A percentile compares a stretch with the other conserved stretches of the same genome.
Conservation (phyloP, 2,797 vertebrate species). For the Fistularia commersonii region DNA sequence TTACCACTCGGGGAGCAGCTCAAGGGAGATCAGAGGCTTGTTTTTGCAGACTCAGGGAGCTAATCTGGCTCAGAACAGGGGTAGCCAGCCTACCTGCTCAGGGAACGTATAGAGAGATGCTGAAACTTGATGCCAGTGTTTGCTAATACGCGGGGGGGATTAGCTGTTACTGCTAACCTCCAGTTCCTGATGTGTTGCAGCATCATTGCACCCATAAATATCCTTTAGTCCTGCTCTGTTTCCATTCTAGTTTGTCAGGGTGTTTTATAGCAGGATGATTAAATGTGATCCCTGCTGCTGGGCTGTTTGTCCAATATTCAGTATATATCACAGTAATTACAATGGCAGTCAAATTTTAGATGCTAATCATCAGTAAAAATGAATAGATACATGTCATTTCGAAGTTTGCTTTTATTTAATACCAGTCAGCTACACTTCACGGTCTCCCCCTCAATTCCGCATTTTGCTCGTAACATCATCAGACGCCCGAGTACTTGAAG, state of each 20-base stretch:
- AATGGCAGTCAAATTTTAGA: too few relatives aligned
- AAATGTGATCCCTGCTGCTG: conserved; percentile 17
- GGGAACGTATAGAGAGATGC: conserved; percentile 13
- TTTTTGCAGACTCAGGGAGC: conserved; percentile 40
- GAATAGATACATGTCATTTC: too few relatives aligned
- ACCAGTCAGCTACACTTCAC: too few relatives aligned
- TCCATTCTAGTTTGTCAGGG: conserved; percentile 28
- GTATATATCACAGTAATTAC: too few relatives aligned
- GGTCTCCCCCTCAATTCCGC: neutral
- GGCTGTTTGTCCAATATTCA: too few relatives aligned
- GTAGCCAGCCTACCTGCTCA: conserved; percentile 47
- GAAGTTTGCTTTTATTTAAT: too few relatives aligned
- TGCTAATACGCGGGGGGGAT: conserved; percentile 39
- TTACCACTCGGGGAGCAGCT: conserved; percentile 43
- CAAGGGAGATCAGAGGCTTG: conserved; percentile 48
- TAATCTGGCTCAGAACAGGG: conserved; percentile 51
- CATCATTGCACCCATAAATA: conserved; percentile 20
- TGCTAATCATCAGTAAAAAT: too few relatives aligned
- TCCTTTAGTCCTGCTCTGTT: conserved; percentile 39
- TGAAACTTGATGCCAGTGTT: conserved; percentile 38
- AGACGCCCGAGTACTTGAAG: neutral
- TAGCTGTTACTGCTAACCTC: conserved; percentile 44
- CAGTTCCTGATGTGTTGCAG: conserved; percentile 38
- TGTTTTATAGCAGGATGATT: conserved; percentile 46
- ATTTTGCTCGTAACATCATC: conserved; percentile 11